Evolutionary conservation across 2,888 invertebrate species (phyloP), one percentile per base, ranked within the genome.

Genomic region (Amphiduros pacificus): DNA sequence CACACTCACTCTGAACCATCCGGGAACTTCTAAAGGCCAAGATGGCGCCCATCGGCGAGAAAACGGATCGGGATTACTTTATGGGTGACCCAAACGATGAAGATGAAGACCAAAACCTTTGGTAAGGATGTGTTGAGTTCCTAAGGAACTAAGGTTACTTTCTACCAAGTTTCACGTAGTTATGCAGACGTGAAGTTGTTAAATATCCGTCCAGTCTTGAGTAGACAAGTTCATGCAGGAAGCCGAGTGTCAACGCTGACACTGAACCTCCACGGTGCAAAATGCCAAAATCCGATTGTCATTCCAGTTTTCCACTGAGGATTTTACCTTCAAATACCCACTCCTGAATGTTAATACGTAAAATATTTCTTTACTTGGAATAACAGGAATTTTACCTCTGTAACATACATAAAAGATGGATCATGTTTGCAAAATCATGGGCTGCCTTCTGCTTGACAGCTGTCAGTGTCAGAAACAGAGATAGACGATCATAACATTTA

Each of bases 1-100:
- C n/a, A n/a, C n/a, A n/a, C n/a, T n/a, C n/a, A n/a, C n/a, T n/a
- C n/a, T n/a, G n/a, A n/a, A n/a, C n/a, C n/a, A 59, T 59, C 59
- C 59, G 59, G 59, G 59, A 41, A 59, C 44, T 48, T 26, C 20
- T n/a, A 40, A 17, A 52, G 20, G 26, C 75, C 76, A 77, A 79
- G 69, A 79, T 79, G 78, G 77, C 78, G 77, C 77, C 77, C 71
- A 72, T 73, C 71, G 75, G 73, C 68, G 77, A 77, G 64, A 73
- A 70, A 72, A 70, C 70, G 57, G 76, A 75, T 64, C 74, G 73
- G 73, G 74, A 73, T 65, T 68, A 71, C 56, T 61, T 71, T 59
- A 70, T 68, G 52, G 75, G 71, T 51, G 75, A 76, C 63, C 73
- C 74, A 48, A 72, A 69, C 60, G 67, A 61, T 41, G 59, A 66